A percentile compares a stretch with the other conserved stretches of the same genome.
Conservation (phyloP, 2,888 invertebrate species). For the Lamellibrachia columna region DNA sequence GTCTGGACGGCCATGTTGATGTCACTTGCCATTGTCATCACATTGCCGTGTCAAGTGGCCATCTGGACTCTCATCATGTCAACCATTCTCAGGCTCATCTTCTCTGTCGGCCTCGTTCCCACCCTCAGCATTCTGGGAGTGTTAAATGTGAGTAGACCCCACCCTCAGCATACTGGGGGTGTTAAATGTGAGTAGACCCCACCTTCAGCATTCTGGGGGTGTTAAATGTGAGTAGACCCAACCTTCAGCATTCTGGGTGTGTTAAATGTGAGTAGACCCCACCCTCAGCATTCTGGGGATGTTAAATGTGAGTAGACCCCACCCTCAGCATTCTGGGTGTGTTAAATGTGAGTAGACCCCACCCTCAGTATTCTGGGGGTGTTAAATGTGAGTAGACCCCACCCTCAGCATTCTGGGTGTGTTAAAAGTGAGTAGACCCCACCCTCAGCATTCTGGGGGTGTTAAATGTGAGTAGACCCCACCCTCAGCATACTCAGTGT, state of each 20-base stretch:
- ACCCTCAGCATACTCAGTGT: not conserved
- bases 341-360: too few relatives aligned
- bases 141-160: constrained; percentile 75
- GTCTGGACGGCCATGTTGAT: constrained; percentile 72
- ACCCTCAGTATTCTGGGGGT: not conserved
- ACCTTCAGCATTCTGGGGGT: not conserved
- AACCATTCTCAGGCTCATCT: constrained; percentile 87
- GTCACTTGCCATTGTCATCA: constrained; percentile 62
- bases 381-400: not conserved
- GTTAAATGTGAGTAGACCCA: constrained; percentile 65
- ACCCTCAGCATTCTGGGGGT: not conserved
- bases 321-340: not conserved
- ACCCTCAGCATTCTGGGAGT: constrained; percentile 87
- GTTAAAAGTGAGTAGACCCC: not conserved
- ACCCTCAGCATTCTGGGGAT: not conserved
- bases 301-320: not conserved
- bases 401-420: not conserved
- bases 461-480: not conserved
- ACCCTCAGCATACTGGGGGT: not conserved
- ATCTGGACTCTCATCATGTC: constrained; percentile 67
- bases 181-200: not conserved
- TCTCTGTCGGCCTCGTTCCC: constrained; percentile 90
- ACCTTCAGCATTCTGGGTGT: constrained; percentile 87
- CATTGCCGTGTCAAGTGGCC: constrained; percentile 55
- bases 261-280: constrained; percentile 75